These are phyloP conservation scores for Coelopa frigida DNA, from an alignment of 1,140 invertebrate species.

Conservation along the genomic window DNA sequence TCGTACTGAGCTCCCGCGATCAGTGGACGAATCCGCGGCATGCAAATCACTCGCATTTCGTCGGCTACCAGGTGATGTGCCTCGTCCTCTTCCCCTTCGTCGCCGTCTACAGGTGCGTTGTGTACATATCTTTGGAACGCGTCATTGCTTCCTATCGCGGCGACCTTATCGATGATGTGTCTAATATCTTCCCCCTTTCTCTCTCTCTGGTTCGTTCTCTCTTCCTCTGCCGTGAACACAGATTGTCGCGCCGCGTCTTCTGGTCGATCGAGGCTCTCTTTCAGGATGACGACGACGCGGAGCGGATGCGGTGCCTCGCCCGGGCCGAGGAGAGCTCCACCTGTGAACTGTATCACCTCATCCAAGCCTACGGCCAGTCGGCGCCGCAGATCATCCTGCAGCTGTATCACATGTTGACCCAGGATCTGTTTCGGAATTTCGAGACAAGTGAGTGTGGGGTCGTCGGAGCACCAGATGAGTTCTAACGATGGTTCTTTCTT, in stretches of 20 bases:
- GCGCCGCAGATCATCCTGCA: slow-evolving; percentile 63
- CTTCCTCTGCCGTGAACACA: too few species aligned
- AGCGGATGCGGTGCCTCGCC: slow-evolving; percentile 52
- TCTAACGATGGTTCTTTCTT: slow-evolving; percentile 22
- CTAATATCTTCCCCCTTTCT: too few species aligned
- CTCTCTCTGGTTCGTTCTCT: too few species aligned
- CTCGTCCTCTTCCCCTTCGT: slow-evolving; percentile 58
- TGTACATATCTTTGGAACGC: too few species aligned
- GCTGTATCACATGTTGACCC: slow-evolving; percentile 50
- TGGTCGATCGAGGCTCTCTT: slow-evolving; percentile 62
- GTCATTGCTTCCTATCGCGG: too few species aligned
- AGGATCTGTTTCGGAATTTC: slow-evolving; percentile 42
- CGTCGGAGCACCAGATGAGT: too few species aligned
- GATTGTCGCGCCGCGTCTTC: slow-evolving; percentile 62
- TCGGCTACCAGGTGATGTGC: slow-evolving; percentile 38
- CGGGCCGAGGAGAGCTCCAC: slow-evolving; percentile 53
- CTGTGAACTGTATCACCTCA: slow-evolving; percentile 63
- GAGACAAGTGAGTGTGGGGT: slow-evolving; percentile 29
- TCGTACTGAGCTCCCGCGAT: slow-evolving; percentile 43
- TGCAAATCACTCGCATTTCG: slow-evolving; percentile 21
- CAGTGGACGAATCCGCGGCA: slow-evolving; percentile 49
- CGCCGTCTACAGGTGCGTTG: slow-evolving; percentile 56
- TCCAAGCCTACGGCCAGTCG: slow-evolving; percentile 67
- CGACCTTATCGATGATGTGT: too few species aligned
- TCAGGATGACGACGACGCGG: slow-evolving; percentile 47